Percentiles rank a stretch among this genome's conserved stretches.
Conservation (phyloP, 2,113 vertebrate genomes). For the Puntigrus tetrazona region DNA sequence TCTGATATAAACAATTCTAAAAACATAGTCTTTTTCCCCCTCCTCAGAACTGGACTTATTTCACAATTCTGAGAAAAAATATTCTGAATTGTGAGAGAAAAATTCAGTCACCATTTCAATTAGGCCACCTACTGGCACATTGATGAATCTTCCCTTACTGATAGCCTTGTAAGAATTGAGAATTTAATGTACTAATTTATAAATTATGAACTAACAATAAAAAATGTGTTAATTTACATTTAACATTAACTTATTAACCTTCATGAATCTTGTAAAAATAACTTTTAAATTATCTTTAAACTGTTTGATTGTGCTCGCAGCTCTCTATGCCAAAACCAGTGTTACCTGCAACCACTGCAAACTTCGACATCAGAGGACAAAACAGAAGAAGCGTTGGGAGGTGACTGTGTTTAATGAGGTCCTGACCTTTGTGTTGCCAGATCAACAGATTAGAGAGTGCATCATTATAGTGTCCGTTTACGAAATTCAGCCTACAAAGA, state of each 20-base stretch:
- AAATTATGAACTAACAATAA: background rate
- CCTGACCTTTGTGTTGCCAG: slow-evolving; percentile 73
- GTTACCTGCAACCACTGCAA: slow-evolving; percentile 73
- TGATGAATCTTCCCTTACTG: no score
- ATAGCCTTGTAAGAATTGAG: background rate
- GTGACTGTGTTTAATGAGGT: slow-evolving; percentile 78
- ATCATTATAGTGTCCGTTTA: slow-evolving; percentile 72
- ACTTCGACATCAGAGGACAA: slow-evolving; percentile 75
- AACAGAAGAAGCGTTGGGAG: slow-evolving; percentile 50
- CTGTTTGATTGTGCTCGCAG: slow-evolving; percentile 55
- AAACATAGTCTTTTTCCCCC: no score
- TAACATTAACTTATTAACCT: background rate
- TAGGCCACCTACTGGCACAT: background rate
- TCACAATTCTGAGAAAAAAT: no score
- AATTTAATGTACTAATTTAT: background rate
- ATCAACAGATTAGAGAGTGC: slow-evolving; percentile 67
- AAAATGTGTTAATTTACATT: background rate
- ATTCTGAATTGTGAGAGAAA: no score
- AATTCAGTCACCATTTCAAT: background rate
- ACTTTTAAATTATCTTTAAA: background rate
- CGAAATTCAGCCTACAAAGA: slow-evolving; percentile 55
- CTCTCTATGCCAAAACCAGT: slow-evolving; percentile 69
- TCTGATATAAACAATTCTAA: no score
- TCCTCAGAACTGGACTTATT: no score
- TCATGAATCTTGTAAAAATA: slow-evolving; percentile 16